Conservation (phyloP, 2,113 vertebrate genomes). For the Pseudopodoces humilis region DNA sequence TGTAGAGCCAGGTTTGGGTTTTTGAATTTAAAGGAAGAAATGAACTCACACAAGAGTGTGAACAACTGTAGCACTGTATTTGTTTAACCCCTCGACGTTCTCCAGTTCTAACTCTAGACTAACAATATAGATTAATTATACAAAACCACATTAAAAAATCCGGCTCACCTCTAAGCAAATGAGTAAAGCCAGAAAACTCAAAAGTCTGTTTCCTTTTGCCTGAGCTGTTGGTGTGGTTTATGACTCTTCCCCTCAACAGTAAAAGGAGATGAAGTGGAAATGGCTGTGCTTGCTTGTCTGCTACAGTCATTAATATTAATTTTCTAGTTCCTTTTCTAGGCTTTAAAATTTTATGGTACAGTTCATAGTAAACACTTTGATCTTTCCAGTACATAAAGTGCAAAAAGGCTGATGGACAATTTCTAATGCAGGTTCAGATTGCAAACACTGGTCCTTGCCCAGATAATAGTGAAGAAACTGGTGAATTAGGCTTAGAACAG, state of each 20-base stretch:
- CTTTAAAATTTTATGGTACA: slow-evolving; percentile 33
- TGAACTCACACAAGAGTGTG: not conserved
- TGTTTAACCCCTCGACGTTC: not conserved
- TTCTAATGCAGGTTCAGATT: not conserved
- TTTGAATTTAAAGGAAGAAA: not conserved
- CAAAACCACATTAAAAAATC: not conserved
- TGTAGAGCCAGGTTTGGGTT: not conserved
- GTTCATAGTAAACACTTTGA: slow-evolving; percentile 17
- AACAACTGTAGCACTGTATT: not conserved
- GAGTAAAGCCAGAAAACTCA: not conserved
- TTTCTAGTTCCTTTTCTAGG: not conserved
- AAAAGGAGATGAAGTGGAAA: slow-evolving; percentile 35
- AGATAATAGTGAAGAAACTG: not conserved
- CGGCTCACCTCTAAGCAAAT: not conserved
- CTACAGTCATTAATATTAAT: slow-evolving; percentile 41
- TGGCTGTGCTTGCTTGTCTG: slow-evolving; percentile 27
- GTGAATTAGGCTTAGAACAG: not conserved
- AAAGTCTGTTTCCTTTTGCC: not conserved
- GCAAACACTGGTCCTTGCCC: not conserved
- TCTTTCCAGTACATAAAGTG: slow-evolving; percentile 22
- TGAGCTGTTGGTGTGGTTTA: slow-evolving; percentile 8
- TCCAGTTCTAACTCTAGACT: not conserved
- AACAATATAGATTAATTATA: not conserved
- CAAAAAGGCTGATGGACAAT: not conserved
- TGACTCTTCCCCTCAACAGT: not conserved